Percentiles rank a stretch among this genome's conserved stretches.
phyloP scores from a whole-genome alignment of 2,888 invertebrate species.

The Aphodius granarius region DNA sequence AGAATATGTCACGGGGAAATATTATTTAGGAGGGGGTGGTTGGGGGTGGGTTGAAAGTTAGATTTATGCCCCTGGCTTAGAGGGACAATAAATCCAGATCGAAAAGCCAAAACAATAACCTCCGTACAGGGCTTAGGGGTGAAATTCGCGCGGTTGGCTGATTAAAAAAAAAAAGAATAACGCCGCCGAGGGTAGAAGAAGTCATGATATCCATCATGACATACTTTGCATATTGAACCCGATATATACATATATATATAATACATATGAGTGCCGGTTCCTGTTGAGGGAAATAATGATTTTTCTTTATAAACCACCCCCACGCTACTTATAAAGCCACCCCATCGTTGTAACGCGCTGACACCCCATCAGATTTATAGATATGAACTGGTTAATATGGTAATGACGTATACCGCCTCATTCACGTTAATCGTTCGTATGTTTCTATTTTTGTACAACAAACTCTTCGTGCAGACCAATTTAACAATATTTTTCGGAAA shows the following conservation, averaged over 20 bases:
- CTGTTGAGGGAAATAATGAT: not conserved
- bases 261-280: not conserved
- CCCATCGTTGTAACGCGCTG: not conserved
- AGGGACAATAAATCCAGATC: not conserved
- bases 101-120: not conserved
- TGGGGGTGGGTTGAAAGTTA: not conserved
- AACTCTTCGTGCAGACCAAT: too few species aligned
- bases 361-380: not conserved
- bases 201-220: conserved; percentile 39
- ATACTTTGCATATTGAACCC: conserved; percentile 39
- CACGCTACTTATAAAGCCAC: not conserved
- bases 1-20: too few species aligned
- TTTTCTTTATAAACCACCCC: not conserved
- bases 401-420: not conserved
- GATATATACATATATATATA: conserved; percentile 24
- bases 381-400: not conserved
- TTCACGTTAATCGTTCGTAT: too few species aligned
- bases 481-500: not conserved
- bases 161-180: not conserved
- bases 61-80: not conserved
- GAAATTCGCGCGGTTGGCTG: conserved; percentile 15
- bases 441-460: not conserved
- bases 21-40: not conserved
- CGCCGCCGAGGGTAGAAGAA: conserved; percentile 27
- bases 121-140: conserved; percentile 6